A percentile compares a stretch with the other conserved stretches of the same genome.
Evolutionary conservation across 2,113 vertebrate genomes (phyloP).

Genomic region (Asarcornis scutulata): DNA sequence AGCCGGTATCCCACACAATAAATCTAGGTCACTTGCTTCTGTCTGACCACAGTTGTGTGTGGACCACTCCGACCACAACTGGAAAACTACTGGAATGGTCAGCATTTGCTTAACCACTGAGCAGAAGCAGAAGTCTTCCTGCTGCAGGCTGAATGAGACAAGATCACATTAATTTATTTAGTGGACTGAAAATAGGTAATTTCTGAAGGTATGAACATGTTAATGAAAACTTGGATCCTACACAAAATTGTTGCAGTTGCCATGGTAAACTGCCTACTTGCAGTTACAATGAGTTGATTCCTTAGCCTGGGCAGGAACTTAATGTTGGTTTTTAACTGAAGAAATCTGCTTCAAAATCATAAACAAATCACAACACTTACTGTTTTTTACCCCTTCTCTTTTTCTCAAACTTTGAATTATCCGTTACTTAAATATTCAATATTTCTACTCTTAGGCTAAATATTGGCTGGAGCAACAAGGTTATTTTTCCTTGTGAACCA

Average conservation of each 20-base stretch:
- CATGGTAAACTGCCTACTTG: not conserved
- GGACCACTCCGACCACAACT: not conserved
- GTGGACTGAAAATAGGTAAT: not conserved
- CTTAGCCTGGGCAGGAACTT: not conserved
- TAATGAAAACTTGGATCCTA: not conserved
- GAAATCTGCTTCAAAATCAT: conserved; percentile 4
- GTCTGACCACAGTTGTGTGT: not conserved
- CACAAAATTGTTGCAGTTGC: not conserved
- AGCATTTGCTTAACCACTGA: not conserved
- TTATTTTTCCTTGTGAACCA: not conserved
- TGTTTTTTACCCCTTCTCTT: conserved; percentile 10
- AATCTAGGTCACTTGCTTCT: not conserved
- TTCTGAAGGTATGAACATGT: not conserved
- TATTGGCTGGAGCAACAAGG: not conserved
- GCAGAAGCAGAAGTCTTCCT: not conserved
- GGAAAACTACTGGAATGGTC: not conserved
- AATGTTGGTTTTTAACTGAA: not conserved
- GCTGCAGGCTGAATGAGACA: not conserved
- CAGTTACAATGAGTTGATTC: not conserved
- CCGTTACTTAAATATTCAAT: not conserved
- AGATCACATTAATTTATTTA: not conserved
- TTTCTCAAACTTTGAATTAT: not conserved
- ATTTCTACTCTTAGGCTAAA: not conserved
- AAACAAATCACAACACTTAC: not conserved
- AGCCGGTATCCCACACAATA: not conserved